Base-by-base conservation (phyloP, 2,888 invertebrate genomes). In the Lampropteryx suffumata region DNA sequence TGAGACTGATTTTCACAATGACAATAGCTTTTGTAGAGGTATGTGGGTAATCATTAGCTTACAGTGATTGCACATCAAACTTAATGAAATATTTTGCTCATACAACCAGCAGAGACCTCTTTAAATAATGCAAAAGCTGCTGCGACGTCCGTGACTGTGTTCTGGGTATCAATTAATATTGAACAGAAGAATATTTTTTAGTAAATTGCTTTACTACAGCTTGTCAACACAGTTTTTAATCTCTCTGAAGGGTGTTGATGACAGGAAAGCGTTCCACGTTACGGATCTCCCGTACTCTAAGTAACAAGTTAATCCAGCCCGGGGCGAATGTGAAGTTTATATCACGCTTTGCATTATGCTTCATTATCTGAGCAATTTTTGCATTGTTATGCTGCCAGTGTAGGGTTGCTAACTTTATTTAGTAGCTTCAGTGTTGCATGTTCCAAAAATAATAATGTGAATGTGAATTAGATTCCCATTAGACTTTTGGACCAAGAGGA, bases 221-320 rank as follows among this genome's bases (percentile, higher is more conserved):
- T 37, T 35, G 34, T 47, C 32, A 49, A 36, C 48, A n/a, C 10
- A 5, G 10, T 21, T 45, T 48, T 53, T 53, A 53, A 53, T 53
- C 34, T 45, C 37, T 48, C 14, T 54, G 55, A 48, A 48, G 47
- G 56, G 61, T 64, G 61, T 66, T 62, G 62, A 61, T 63, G 51
- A 55, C 50, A 48, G 35, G 26, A 43, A 41, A 51, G 52, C 29
- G 51, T 39, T 54, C 54, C 50, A 49, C 48, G 56, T 59, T 58
- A 58, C 57, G 59, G 53, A 32, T 39, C 37, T 34, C 33, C 33
- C 33, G 42, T 27, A 42, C 50, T 67, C 63, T 72, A 79, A 78
- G 78, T 84, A 85, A 86, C 83, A 82, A 87, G 85, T 87, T 84
- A 85, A 86, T 85, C 81, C 79, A 71, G 83, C 86, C 83, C 50